phyloP scores from a whole-genome alignment of 2,888 invertebrate genomes.

The Plebejus melissa region DNA sequence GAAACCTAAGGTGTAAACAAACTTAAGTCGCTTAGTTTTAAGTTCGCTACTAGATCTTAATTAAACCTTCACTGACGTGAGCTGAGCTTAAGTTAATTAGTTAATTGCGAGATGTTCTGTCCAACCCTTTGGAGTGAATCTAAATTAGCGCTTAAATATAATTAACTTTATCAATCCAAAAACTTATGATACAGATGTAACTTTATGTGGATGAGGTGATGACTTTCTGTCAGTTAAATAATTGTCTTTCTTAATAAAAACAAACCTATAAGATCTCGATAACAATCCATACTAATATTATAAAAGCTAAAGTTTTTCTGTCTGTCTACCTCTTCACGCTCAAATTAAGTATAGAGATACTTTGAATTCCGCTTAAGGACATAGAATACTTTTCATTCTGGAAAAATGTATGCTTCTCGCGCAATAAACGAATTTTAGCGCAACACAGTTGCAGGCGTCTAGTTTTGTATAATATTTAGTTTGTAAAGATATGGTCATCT shows the following conservation, averaged over 20 bases:
- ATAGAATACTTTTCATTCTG: too few relatives aligned
- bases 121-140: not conserved
- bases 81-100: conserved; percentile 17
- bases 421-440: too few relatives aligned
- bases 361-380: too few relatives aligned
- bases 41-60: conserved; percentile 14
- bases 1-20: not conserved
- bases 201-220: not conserved
- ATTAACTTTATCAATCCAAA: not conserved
- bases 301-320: too few relatives aligned
- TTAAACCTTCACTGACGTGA: conserved; percentile 1
- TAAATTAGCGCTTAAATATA: conserved; percentile 6
- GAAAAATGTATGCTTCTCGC: too few relatives aligned
- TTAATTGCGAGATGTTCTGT: conserved; percentile 9
- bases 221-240: not conserved
- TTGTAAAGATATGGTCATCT: not conserved
- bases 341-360: too few relatives aligned
- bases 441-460: too few relatives aligned
- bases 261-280: not conserved
- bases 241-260: not conserved
- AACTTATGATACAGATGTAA: not conserved
- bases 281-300: not conserved
- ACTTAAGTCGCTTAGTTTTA: not conserved
- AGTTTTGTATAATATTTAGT: too few relatives aligned
- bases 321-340: too few relatives aligned